phyloP scores from a whole-genome alignment of 1,140 invertebrate species.

The Lordiphosa mommai region DNA sequence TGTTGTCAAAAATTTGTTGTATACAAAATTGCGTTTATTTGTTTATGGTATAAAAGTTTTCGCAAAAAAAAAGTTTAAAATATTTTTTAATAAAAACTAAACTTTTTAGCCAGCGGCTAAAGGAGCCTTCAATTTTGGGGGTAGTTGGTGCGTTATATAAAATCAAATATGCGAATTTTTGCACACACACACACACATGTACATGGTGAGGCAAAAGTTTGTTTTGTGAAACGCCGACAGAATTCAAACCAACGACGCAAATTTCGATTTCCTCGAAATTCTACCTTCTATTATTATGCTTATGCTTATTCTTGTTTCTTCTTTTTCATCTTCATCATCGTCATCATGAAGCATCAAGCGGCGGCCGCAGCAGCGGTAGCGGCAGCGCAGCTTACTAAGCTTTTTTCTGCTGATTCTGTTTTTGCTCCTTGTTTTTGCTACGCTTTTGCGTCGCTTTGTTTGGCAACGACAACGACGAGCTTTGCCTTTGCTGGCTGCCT shows the following conservation, averaged over 20 bases:
- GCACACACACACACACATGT: slow-evolving; percentile 9
- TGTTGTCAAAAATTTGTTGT: slow-evolving; percentile 37
- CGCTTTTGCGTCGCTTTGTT: slow-evolving; percentile 58
- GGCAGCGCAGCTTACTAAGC: slow-evolving; percentile 68
- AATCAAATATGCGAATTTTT: slow-evolving; percentile 33
- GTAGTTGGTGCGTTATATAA: slow-evolving; percentile 66
- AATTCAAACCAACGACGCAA: slow-evolving; percentile 26
- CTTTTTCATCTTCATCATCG: slow-evolving; percentile 18
- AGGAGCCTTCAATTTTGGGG: slow-evolving; percentile 14
- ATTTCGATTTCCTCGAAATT: slow-evolving; percentile 75
- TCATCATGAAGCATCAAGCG: background rate
- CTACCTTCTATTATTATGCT: slow-evolving; percentile 76
- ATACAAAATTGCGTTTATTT: slow-evolving; percentile 27
- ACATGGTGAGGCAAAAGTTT: slow-evolving; percentile 21
- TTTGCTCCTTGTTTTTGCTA: slow-evolving; percentile 74
- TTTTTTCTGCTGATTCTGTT: slow-evolving; percentile 47
- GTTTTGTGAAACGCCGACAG: slow-evolving; percentile 16
- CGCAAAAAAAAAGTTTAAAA: slow-evolving; percentile 19
- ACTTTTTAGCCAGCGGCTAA: no score
- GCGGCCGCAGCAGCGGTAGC: background rate
- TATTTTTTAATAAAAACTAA: background rate
- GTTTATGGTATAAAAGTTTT: slow-evolving; percentile 40
- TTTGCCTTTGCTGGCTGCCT: slow-evolving; percentile 31
- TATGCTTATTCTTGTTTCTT: slow-evolving; percentile 38
- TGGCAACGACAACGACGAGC: background rate